Conservation (phyloP, 1,140 invertebrate species). For the Lordiphosa collinella region DNA sequence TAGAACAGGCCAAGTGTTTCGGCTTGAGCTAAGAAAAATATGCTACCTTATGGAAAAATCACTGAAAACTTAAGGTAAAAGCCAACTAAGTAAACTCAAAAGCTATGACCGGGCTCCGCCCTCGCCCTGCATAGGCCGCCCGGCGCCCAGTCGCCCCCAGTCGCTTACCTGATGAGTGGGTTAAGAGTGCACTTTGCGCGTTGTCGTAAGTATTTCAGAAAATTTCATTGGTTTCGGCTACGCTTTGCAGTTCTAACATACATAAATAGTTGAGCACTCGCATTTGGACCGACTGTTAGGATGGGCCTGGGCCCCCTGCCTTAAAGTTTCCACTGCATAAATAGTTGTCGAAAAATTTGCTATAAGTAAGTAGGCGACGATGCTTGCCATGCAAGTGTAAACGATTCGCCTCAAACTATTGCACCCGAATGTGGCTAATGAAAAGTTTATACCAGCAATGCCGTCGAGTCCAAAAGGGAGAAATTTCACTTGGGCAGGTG, state of each 20-base stretch:
- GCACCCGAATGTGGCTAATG: constrained; percentile 48
- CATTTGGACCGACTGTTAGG: constrained; percentile 35
- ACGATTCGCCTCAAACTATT: constrained; percentile 52
- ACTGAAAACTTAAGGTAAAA: constrained; percentile 62
- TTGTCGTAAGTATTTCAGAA: constrained; percentile 70
- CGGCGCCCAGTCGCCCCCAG: not conserved
- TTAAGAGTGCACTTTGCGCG: constrained; percentile 65
- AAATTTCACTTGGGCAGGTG: constrained; percentile 5
- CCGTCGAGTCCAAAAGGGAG: constrained; percentile 20
- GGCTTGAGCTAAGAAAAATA: constrained; percentile 50
- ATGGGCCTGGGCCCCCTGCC: constrained; percentile 2
- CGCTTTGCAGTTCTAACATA: constrained; percentile 66
- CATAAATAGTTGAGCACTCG: constrained; percentile 69
- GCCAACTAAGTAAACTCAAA: constrained; percentile 69
- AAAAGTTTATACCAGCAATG: constrained; percentile 42
- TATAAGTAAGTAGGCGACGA: constrained; percentile 66
- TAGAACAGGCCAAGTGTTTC: constrained; percentile 41
- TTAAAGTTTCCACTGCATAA: constrained; percentile 60
- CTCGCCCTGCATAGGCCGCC: constrained; percentile 16
- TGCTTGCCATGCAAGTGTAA: constrained; percentile 64
- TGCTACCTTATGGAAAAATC: constrained; percentile 55
- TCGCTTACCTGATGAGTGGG: constrained; percentile 29
- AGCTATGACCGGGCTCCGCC: constrained; percentile 42
- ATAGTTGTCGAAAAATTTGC: constrained; percentile 65
- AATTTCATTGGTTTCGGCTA: constrained; percentile 75